A percentile compares a stretch with the other conserved stretches of the same genome.
phyloP scores from a whole-genome alignment of 2,797 vertebrate genomes.

The Epinephelus awoara region DNA sequence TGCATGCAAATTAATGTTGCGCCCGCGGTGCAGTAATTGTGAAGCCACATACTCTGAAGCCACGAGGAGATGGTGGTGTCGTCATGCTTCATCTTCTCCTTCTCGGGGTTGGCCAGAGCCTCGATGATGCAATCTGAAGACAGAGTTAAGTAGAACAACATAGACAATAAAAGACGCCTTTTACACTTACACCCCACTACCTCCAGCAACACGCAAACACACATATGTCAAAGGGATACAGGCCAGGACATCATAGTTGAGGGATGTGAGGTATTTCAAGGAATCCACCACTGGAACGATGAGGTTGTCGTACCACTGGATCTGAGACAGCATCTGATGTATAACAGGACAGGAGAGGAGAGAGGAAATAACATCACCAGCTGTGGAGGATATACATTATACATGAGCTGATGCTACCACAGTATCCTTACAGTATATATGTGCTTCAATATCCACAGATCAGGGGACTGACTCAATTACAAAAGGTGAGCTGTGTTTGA shows the following conservation, averaged over 20 bases:
- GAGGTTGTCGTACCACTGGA: constrained; percentile 99
- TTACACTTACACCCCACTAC: not conserved
- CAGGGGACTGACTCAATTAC: not conserved
- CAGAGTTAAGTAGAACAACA: constrained; percentile 75
- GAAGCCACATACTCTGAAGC: constrained; percentile 94
- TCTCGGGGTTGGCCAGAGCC: constrained; percentile 98
- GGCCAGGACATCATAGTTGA: constrained; percentile 98
- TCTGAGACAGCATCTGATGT: constrained; percentile 96
- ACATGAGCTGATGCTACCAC: not conserved
- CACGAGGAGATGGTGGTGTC: constrained; percentile 99
- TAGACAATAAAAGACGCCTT: not conserved
- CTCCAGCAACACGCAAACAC: not conserved
- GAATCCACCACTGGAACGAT: constrained; percentile 98
- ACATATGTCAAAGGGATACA: constrained; percentile 91
- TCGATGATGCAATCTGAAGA: constrained; percentile 97
- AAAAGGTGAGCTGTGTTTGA: not conserved
- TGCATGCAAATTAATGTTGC: constrained; percentile 34
- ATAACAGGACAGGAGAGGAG: constrained; percentile 16
- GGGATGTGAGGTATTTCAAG: constrained; percentile 98
- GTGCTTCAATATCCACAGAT: not conserved
- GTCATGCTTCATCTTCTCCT: constrained; percentile 99
- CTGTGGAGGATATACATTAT: not conserved
- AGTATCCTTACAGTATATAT: not conserved
- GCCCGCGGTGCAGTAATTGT: not conserved
- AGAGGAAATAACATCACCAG: not conserved